Evolutionary conservation across 2,888 invertebrate genomes (phyloP).

Genomic region (Keiferia lycopersicella): DNA sequence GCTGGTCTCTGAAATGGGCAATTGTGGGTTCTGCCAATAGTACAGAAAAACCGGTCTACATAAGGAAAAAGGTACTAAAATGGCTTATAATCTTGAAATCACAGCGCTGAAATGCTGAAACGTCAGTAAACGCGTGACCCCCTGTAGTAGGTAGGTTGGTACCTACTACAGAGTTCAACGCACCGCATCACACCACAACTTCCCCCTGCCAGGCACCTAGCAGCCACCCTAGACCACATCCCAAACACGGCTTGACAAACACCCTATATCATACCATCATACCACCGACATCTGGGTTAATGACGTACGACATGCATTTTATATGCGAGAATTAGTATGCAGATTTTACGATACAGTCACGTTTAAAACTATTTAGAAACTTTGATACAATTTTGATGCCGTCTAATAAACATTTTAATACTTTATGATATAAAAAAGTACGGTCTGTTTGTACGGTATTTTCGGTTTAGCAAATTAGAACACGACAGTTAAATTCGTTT

Average conservation of each 20-base stretch:
- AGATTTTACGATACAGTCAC: constrained; percentile 21
- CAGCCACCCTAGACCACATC: not conserved
- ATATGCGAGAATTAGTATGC: constrained; percentile 27
- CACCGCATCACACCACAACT: constrained; percentile 35
- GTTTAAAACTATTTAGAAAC: constrained; percentile 1
- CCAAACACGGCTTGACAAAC: not conserved
- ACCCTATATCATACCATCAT: constrained; percentile 10
- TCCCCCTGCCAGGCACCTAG: not conserved
- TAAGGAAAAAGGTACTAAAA: not conserved
- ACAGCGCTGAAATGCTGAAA: constrained; percentile 37
- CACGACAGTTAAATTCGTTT: not conserved
- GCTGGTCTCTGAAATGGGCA: too few relatives aligned
- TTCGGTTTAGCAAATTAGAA: not conserved
- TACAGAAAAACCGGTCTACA: not conserved
- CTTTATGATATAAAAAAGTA: too few relatives aligned
- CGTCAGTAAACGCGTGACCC: constrained; percentile 41
- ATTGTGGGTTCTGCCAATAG: not conserved
- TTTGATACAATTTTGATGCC: not conserved
- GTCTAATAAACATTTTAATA: not conserved
- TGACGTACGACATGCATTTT: constrained; percentile 21
- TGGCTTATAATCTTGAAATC: not conserved
- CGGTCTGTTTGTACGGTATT: too few relatives aligned
- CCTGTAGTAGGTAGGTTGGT: constrained; percentile 41
- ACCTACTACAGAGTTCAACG: constrained; percentile 58
- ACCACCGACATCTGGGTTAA: constrained; percentile 25